These are phyloP conservation scores for Cheilosia vulpina DNA, from an alignment of 2,888 invertebrate species.

Conservation along the genomic window DNA sequence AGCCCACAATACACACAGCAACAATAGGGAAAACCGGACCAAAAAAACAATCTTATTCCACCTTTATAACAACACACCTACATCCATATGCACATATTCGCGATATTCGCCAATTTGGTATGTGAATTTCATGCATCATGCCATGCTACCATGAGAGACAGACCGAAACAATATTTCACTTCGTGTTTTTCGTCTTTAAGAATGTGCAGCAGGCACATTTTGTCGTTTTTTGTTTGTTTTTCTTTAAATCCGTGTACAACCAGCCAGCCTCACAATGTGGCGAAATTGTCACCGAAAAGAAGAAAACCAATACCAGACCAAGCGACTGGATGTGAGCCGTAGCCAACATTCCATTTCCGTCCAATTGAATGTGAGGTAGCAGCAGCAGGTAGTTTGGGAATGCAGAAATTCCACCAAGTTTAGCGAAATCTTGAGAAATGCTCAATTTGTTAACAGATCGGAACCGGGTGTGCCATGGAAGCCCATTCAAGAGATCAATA, in stretches of 20 bases:
- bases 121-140: conserved; percentile 70
- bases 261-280: conserved; percentile 18
- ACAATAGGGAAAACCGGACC: conserved; percentile 54
- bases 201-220: conserved; percentile 46
- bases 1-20: conserved; percentile 36
- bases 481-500: no score
- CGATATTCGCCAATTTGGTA: conserved; percentile 62
- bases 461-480: no score
- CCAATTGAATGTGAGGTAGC: not conserved
- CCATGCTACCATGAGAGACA: conserved; percentile 66
- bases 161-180: conserved; percentile 74
- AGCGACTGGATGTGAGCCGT: conserved; percentile 12
- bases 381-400: conserved; percentile 22
- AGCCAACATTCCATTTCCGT: conserved; percentile 14
- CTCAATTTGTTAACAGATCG: not conserved
- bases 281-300: conserved; percentile 31
- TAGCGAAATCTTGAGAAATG: conserved; percentile 1
- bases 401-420: conserved; percentile 26
- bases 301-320: conserved; percentile 10
- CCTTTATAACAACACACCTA: conserved; percentile 36
- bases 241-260: conserved; percentile 3
- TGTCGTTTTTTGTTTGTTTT: conserved; percentile 20
- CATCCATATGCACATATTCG: conserved; percentile 25
- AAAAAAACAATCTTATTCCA: conserved; percentile 46
- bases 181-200: conserved; percentile 55